Base-by-base conservation (phyloP, 1,140 invertebrate species). In the Anthonomus grandis region DNA sequence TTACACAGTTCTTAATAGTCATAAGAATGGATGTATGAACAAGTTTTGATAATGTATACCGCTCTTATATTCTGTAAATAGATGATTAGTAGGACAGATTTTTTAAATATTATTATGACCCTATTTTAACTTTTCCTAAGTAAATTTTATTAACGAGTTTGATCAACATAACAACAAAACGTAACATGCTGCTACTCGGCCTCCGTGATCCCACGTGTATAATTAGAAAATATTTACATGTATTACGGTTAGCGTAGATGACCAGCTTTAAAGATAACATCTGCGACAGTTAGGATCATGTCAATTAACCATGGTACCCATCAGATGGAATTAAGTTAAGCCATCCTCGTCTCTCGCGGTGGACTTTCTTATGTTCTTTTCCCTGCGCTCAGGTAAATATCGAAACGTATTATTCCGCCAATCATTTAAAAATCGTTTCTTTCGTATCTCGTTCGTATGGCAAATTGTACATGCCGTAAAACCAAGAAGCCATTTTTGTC, bases 211-310 rank as follows among this genome's bases (percentile, higher is more conserved):
- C 42, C 36, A 50, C 27, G 37, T 57, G 54, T 24, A 57, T 41
- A 38, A n/a, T n/a, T n/a, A 47, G 44, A 49, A 46, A 47, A 57
- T 57, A 46, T 57, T 50, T 49, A 46, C 51, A 44, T 49, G 54
- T 50, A 57, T 57, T 47, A 39, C 23, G 23, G 50, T 53, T 53
- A 42, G 37, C 41, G 38, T 34, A 53, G 50, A 42, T 53, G 50
- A 53, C 37, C 50, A 44, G 50, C 17, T 21, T 53, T 53, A 24
- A 5, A 53, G 50, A 53, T 53, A 53, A 18, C 38, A 53, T 53
- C 50, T 24, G 50, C 50, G 50, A 24, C 50, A 3, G 38, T 37
- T 49, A 24, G 44, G 41, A 53, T 44, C 50, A 42, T 53, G 50
- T 53, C 50, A 53, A 53, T 53, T 53, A 53, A 49, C 21, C 38